Percentiles rank a stretch among this genome's conserved stretches.
Conservation (phyloP, 2,888 invertebrate genomes). For the Campoplex nolae region DNA sequence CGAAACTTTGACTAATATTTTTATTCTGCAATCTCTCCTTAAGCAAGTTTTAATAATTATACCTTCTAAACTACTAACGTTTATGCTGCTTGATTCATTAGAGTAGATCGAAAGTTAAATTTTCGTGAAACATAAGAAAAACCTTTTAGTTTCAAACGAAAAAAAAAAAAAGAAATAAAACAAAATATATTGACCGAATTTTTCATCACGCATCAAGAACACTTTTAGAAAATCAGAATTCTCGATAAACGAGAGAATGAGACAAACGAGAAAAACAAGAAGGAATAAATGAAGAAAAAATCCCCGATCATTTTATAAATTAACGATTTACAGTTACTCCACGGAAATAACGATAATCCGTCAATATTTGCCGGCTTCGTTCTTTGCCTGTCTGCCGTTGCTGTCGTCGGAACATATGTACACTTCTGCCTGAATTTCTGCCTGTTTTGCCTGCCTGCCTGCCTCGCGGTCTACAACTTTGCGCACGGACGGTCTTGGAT, state of each 20-base stretch:
- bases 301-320: background rate
- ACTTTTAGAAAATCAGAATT: background rate
- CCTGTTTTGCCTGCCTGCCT: slow-evolving; percentile 58
- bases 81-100: slow-evolving; percentile 6
- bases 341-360: slow-evolving; percentile 31
- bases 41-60: slow-evolving; percentile 16
- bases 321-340: slow-evolving; percentile 36
- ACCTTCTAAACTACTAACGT: background rate
- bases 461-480: slow-evolving; percentile 69
- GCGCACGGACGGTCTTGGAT: slow-evolving; percentile 69
- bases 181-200: background rate
- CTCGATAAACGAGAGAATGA: background rate
- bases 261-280: background rate
- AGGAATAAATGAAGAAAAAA: background rate
- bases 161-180: background rate
- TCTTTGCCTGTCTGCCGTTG: slow-evolving; percentile 42
- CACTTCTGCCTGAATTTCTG: slow-evolving; percentile 64
- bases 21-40: slow-evolving; percentile 3
- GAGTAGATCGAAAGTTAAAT: background rate
- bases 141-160: background rate
- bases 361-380: slow-evolving; percentile 38
- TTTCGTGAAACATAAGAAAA: background rate
- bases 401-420: slow-evolving; percentile 26
- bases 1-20: background rate
- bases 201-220: background rate